Conservation (phyloP, 2,113 vertebrate species). For the Rhinopomastus cyanomelas region DNA sequence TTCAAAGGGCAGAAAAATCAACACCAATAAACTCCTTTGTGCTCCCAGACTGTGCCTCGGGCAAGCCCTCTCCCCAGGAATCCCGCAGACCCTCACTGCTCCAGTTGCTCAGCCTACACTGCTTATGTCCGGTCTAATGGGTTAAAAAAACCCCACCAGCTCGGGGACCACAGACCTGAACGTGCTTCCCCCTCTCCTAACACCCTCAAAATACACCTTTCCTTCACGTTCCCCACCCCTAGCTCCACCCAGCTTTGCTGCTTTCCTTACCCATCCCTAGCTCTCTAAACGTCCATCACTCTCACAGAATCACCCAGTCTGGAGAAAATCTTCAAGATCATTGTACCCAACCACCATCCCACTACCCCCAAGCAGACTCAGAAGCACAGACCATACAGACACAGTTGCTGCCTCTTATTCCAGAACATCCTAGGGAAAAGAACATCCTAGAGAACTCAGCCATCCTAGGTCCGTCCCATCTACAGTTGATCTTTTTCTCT, state of each 20-base stretch:
- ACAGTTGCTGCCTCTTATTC: neutral
- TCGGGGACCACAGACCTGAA: neutral
- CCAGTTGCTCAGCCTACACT: neutral
- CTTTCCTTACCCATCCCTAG: neutral
- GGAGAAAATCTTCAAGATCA: no score
- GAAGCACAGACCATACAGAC: neutral
- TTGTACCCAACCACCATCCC: no score
- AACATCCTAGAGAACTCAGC: neutral
- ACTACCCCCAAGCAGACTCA: neutral
- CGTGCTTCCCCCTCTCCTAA: neutral
- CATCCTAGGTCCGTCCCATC: neutral
- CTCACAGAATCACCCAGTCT: neutral
- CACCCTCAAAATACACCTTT: neutral
- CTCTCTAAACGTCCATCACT: neutral
- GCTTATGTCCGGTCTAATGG: neutral
- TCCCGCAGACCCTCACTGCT: rapidly evolving
- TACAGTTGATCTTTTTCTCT: rapidly evolving
- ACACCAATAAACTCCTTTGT: slow-evolving; percentile 16
- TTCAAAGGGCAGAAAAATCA: slow-evolving; percentile 55
- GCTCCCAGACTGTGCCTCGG: neutral
- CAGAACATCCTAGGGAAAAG: no score
- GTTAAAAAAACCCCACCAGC: neutral
- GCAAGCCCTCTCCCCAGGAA: neutral
- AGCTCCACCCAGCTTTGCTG: neutral
- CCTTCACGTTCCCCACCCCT: neutral